phyloP scores from a whole-genome alignment of 2,888 invertebrate species.

The Philereme transversata region DNA sequence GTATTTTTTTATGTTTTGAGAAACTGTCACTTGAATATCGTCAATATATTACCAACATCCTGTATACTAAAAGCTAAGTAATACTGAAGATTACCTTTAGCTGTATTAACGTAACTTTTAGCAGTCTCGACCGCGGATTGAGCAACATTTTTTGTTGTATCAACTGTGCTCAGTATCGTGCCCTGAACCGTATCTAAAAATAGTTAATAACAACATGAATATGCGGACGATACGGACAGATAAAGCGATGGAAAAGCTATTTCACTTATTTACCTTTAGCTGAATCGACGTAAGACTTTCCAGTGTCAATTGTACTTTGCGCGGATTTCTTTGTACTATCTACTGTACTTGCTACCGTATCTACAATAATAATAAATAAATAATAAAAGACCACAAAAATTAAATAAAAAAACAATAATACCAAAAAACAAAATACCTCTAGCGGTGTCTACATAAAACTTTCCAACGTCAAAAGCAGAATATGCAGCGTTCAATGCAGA shows the following conservation, averaged over 20 bases:
- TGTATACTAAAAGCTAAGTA: too few species aligned
- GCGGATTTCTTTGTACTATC: slow-evolving; percentile 75
- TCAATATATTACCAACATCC: too few species aligned
- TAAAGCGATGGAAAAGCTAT: slow-evolving; percentile 15
- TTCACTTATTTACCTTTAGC: slow-evolving; percentile 61
- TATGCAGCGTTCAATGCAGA: slow-evolving; percentile 58
- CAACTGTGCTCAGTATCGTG: slow-evolving; percentile 51
- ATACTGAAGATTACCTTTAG: slow-evolving; percentile 47
- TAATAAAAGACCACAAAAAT: slow-evolving; percentile 23
- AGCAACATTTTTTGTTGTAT: slow-evolving; percentile 56
- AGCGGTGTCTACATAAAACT: slow-evolving; percentile 61
- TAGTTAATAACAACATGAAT: slow-evolving; percentile 32
- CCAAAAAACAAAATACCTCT: slow-evolving; percentile 47
- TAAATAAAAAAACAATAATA: slow-evolving; percentile 6
- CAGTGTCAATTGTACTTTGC: slow-evolving; percentile 64
- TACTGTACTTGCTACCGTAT: slow-evolving; percentile 66
- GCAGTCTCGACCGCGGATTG: slow-evolving; percentile 58
- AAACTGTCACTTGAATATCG: too few species aligned
- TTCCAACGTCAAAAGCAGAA: slow-evolving; percentile 63
- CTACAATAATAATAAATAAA: slow-evolving; percentile 49
- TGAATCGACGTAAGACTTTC: slow-evolving; percentile 61
- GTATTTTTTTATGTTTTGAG: too few species aligned
- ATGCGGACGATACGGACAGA: slow-evolving; percentile 13
- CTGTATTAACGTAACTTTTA: slow-evolving; percentile 47
- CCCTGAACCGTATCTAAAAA: slow-evolving; percentile 53